Percentiles rank a stretch among this genome's conserved stretches.
These are phyloP conservation scores for Pantherophis vulpinus DNA, from an alignment of 2,797 vertebrate genomes.

Conservation along the genomic window DNA sequence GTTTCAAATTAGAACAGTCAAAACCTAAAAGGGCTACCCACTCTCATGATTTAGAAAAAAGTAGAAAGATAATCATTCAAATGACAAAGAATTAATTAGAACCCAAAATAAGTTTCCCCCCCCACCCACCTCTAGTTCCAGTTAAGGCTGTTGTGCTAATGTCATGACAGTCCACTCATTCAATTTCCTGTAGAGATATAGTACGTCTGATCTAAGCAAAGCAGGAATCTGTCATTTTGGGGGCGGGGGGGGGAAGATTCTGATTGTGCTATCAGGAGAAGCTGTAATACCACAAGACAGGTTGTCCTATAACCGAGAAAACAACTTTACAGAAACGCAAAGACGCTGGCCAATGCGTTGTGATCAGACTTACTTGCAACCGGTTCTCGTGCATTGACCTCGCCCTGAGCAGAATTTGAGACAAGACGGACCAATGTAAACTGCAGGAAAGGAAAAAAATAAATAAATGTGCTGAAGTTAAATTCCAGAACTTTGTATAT, in stretches of 20 bases:
- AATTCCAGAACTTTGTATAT: neutral
- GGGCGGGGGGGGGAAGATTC: too few relatives aligned
- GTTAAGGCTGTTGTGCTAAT: neutral
- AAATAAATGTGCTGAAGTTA: constrained; percentile 33
- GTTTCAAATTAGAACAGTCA: neutral
- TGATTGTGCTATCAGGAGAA: neutral
- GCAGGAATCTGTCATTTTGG: neutral
- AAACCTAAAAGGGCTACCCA: neutral
- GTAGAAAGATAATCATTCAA: neutral
- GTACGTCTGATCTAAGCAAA: neutral
- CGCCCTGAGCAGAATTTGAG: constrained; percentile 94
- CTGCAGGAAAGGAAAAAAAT: constrained; percentile 67
- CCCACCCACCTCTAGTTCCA: neutral
- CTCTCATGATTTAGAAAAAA: neutral
- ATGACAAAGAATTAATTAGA: neutral
- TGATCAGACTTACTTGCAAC: constrained; percentile 89
- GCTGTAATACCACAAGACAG: neutral
- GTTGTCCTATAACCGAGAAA: neutral
- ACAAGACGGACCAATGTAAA: constrained; percentile 94
- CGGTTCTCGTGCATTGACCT: constrained; percentile 92
- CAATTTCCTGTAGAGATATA: neutral
- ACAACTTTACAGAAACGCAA: neutral
- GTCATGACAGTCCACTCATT: neutral
- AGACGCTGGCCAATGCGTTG: constrained; percentile 17
- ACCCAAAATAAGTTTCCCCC: neutral